Evolutionary conservation across 2,888 invertebrate species (phyloP).

Genomic region (Coelinius sp.): DNA sequence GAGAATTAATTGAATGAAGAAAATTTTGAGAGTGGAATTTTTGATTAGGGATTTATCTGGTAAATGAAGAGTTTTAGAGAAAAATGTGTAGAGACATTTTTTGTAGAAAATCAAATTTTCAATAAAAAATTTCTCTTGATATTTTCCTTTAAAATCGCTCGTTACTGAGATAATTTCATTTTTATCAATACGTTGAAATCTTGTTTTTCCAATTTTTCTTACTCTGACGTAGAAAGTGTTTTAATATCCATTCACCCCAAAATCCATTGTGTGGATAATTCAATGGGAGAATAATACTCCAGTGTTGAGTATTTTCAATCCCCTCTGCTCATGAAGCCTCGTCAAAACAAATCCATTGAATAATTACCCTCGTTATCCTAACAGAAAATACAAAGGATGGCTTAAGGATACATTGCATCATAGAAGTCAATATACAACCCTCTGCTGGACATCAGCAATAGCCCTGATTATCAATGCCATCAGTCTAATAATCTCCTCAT

Average conservation of each 20-base stretch:
- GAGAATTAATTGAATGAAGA: background rate
- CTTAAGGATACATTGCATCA: slow-evolving; percentile 73
- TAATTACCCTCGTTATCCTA: slow-evolving; percentile 40
- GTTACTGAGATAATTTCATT: background rate
- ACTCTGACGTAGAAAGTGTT: no score
- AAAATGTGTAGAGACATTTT: no score
- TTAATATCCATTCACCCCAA: no score
- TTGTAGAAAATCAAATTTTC: background rate
- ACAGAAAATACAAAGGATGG: slow-evolving; percentile 72
- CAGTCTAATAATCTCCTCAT: slow-evolving; percentile 71
- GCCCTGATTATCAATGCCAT: slow-evolving; percentile 74
- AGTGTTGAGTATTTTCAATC: no score
- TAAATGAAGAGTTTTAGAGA: background rate
- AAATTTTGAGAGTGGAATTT: background rate
- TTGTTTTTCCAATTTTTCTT: no score
- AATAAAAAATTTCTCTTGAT: background rate
- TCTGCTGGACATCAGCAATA: slow-evolving; percentile 78
- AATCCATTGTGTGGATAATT: no score
- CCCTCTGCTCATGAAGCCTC: no score
- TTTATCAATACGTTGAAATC: background rate
- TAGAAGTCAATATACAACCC: slow-evolving; percentile 76
- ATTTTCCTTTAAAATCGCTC: background rate
- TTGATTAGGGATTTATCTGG: background rate
- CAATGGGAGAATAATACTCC: no score
- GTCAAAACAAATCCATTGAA: no score